Evolutionary conservation across 1,140 invertebrate species (phyloP), one percentile per base, ranked within the genome.

Genomic region (Drosophila mayri): DNA sequence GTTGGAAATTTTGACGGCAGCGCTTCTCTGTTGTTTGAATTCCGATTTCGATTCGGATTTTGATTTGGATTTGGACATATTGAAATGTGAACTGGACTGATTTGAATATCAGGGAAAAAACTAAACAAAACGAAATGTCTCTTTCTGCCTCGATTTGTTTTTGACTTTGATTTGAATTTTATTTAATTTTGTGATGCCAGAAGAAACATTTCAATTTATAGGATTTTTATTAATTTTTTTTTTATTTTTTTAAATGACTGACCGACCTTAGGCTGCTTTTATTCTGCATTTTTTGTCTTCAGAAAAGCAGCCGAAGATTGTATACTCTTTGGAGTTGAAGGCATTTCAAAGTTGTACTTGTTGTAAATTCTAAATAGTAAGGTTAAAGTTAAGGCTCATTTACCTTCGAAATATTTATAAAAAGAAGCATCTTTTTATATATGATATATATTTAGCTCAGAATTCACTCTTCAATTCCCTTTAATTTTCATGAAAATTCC

Each of bases 191-290:
- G 16, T 12, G 10, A 28, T 55, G 52, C 20, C 35, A 55, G 55
- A 64, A 25, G 37, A 64, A 22, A 64, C 62, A 64, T 64, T 64
- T 64, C 62, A 64, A 85, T 84, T 84, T 84, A 84, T 84, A 79
- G 72, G 72, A 80, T 84, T 84, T 84, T 84, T 84, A 84, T 84
- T 84, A 84, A 84, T 84, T 84, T 84, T 25, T 3, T 25, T 32
- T 32, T 30, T 7, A 8, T 30, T 30, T 7, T 30, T 77, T 84
- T 84, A 80, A 84, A 68, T 64, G 72, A 52, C 73, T 78, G 70
- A 83, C 61, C 80, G 80, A 83, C 80, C 80, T 83, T 83, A 62
- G 30, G 38, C 11, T 1, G 12, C 8, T 40, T 62, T 32, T 12
- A 63, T n/a, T 41, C 49, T 28, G 44, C 11, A 35, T 43, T 59